Evolutionary conservation across 2,113 vertebrate genomes (phyloP).

Genomic region (Cottus gobio): DNA sequence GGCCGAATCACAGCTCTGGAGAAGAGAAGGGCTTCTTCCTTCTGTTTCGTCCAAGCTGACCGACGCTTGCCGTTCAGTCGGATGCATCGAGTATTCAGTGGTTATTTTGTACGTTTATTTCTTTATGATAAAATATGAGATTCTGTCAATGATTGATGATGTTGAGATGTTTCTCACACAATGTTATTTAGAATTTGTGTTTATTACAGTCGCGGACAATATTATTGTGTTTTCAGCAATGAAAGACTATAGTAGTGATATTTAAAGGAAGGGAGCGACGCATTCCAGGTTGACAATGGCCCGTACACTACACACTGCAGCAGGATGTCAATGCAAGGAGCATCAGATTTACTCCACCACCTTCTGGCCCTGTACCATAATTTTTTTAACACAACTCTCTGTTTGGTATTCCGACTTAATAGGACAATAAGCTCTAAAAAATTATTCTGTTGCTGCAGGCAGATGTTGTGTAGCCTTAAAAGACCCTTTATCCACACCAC

Average conservation of each 20-base stretch:
- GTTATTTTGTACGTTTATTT: background rate
- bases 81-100: background rate
- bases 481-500: too few species aligned
- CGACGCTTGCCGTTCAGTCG: background rate
- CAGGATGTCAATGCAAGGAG: background rate
- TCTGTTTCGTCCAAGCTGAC: background rate
- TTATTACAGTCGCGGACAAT: too few species aligned
- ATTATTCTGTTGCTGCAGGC: slow-evolving; percentile 3
- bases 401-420: background rate
- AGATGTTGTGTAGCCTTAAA: background rate
- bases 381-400: background rate
- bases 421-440: background rate
- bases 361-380: background rate
- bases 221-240: too few species aligned
- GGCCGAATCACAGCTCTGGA: background rate
- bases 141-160: background rate
- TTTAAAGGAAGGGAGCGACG: background rate
- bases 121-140: too few species aligned
- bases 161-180: background rate
- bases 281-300: too few species aligned
- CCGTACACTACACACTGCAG: background rate
- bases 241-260: background rate
- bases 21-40: background rate
- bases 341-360: background rate
- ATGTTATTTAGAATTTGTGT: background rate